Base-by-base conservation (phyloP, 2,888 invertebrate genomes). In the Epirrhoe tristata region DNA sequence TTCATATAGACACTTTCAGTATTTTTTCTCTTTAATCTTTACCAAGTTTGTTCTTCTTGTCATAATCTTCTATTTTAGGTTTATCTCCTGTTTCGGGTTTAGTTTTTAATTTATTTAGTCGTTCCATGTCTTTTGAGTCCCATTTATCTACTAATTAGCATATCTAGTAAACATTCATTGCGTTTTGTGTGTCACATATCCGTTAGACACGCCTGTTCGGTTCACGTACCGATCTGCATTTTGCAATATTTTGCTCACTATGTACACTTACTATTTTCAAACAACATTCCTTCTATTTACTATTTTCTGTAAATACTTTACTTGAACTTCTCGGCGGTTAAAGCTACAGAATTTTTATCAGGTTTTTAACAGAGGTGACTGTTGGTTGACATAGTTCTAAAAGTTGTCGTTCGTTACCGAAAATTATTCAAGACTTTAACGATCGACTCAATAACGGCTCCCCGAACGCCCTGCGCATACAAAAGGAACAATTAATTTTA, bases 191-290 rank as follows among this genome's bases (percentile, higher is more conserved):
- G 77, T 74, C 80, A 77, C 67, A 65, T 58, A 63, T 78, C 81
- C 78, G 81, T 80, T 80, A 78, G 16, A 65, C 64, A 71, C 77
- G 70, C 64, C 48, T 63, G 77, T 78, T 77, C 77, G 66, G 56
- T 63, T 61, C 48, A 77, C 78, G 80, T 74, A 63, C 68, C 52
- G 56, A 62, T 64, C 39, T 59, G 57, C 61, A 66, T 70, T 67
- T 74, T 67, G 52, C 65, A 67, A 62, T 52, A 34, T 50, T 55
- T 48, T 48, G 48, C 39, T 12, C 39, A 12, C 12, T 43, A 2
- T 5, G 34, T 43, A 43, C 39, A 10, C 4, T 16, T 16, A 48
- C 48, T 48, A 16, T 48, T 48, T 48, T 16, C 14, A 16, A 48
- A 48, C 48, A 48, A 43, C 39, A 12, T 43, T 43, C 39, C 39